A percentile compares a stretch with the other conserved stretches of the same genome.
Conservation (phyloP, 2,797 vertebrate species). For the Leptodactylus fallax region DNA sequence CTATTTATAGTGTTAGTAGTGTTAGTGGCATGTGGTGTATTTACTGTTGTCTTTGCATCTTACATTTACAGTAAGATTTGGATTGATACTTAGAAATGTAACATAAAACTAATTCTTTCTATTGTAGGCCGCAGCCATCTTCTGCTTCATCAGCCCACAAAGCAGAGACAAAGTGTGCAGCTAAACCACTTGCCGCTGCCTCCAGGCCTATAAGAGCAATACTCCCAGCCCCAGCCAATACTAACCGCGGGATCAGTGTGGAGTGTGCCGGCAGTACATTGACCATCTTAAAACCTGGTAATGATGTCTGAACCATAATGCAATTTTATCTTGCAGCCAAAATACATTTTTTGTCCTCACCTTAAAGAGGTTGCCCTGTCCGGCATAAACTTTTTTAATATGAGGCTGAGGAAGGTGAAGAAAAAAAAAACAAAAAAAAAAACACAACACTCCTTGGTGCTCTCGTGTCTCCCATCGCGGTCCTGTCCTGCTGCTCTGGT, state of each 20-base stretch:
- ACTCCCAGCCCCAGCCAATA: constrained; percentile 78
- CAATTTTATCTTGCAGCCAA: background rate
- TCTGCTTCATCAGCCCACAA: constrained; percentile 68
- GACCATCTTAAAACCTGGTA: constrained; percentile 73
- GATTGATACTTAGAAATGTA: background rate
- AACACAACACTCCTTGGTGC: no score
- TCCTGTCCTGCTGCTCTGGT: no score
- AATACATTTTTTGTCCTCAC: background rate
- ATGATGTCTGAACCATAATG: background rate
- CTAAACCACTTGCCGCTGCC: constrained; percentile 76
- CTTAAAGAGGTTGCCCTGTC: background rate
- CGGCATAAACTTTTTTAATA: no score
- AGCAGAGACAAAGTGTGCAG: constrained; percentile 74
- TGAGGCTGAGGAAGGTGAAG: no score
- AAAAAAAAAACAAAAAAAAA: no score
- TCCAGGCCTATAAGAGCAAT: constrained; percentile 85
- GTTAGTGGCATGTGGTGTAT: no score
- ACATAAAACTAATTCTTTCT: background rate
- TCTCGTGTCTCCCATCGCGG: no score
- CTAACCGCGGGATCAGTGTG: constrained; percentile 69
- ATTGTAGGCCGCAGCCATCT: background rate
- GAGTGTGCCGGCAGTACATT: constrained; percentile 71
- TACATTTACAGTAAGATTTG: no score
- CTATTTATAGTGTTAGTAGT: no score
- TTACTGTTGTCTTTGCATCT: no score